A percentile compares a stretch with the other conserved stretches of the same genome.
These are phyloP conservation scores for Harpalus rufipes DNA, from an alignment of 2,888 invertebrate species.

Conservation along the genomic window DNA sequence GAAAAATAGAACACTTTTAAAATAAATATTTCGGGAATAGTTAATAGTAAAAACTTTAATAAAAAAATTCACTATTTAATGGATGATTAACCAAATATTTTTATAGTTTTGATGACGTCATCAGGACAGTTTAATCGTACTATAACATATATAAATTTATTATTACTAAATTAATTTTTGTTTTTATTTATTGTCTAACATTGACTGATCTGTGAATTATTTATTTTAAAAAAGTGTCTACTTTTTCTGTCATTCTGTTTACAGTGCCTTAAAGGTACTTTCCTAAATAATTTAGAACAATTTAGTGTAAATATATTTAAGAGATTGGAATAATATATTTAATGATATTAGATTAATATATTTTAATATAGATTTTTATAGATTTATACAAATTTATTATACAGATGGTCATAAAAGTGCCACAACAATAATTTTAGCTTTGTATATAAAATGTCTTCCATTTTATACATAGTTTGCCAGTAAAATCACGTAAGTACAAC, in stretches of 20 bases:
- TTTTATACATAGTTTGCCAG: slow-evolving; percentile 10
- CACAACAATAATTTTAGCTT: slow-evolving; percentile 28
- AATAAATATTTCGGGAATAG: no score
- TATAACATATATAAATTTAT: no score
- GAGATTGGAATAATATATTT: slow-evolving; percentile 57
- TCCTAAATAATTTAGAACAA: slow-evolving; percentile 53
- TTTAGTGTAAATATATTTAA: slow-evolving; percentile 57
- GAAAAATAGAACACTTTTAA: neutral
- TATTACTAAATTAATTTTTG: no score
- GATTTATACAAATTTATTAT: slow-evolving; percentile 45
- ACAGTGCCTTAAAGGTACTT: slow-evolving; percentile 22
- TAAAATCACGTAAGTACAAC: slow-evolving; percentile 40
- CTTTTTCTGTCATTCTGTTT: neutral
- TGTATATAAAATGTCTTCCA: slow-evolving; percentile 57
- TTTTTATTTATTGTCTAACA: no score
- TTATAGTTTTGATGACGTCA: no score
- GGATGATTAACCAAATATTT: no score
- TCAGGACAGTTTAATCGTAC: no score
- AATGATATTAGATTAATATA: slow-evolving; percentile 5
- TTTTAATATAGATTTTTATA: slow-evolving; percentile 39
- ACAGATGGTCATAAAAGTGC: slow-evolving; percentile 56
- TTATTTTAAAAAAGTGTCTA: neutral
- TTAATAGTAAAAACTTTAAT: no score
- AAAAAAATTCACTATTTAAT: no score
- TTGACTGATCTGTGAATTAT: no score